Evolutionary conservation across 2,888 invertebrate genomes (phyloP).

Genomic region (Pristionchus entomophagus): DNA sequence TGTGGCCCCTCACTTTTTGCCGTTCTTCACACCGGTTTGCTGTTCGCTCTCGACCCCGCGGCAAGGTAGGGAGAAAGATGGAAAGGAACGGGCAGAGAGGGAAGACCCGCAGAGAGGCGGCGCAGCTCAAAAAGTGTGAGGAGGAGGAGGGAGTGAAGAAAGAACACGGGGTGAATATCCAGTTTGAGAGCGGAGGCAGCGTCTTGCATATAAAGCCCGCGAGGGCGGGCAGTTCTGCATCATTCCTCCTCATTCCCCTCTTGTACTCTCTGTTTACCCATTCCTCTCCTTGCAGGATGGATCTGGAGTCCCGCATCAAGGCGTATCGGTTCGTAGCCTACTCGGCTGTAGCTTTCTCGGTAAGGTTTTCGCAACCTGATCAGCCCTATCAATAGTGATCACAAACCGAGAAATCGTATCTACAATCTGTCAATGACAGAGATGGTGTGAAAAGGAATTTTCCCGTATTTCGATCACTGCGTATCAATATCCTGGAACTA

Average conservation of each 20-base stretch:
- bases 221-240: constrained; percentile 21
- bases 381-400: too few species aligned
- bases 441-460: too few species aligned
- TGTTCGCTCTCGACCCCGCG: constrained; percentile 17
- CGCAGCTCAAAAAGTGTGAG: not conserved
- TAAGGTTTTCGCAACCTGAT: too few species aligned
- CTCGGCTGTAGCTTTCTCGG: constrained; percentile 58
- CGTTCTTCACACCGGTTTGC: not conserved
- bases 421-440: too few species aligned
- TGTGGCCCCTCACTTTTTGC: not conserved
- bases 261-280: not conserved
- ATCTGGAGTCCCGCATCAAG: constrained; percentile 59
- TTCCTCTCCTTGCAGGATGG: constrained; percentile 48
- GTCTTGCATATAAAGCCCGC: constrained; percentile 29
- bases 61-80: not conserved
- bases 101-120: not conserved
- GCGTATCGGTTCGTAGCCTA: constrained; percentile 60
- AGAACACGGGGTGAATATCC: constrained; percentile 40
- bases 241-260: constrained; percentile 29
- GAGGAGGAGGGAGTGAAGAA: constrained; percentile 30
- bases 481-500: too few species aligned
- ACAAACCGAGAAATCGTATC: too few species aligned
- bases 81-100: not conserved
- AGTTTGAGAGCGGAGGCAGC: constrained; percentile 23
- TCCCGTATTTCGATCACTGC: too few species aligned